phyloP scores from a whole-genome alignment of 2,113 vertebrate species.

The Salvelinus alpinus region DNA sequence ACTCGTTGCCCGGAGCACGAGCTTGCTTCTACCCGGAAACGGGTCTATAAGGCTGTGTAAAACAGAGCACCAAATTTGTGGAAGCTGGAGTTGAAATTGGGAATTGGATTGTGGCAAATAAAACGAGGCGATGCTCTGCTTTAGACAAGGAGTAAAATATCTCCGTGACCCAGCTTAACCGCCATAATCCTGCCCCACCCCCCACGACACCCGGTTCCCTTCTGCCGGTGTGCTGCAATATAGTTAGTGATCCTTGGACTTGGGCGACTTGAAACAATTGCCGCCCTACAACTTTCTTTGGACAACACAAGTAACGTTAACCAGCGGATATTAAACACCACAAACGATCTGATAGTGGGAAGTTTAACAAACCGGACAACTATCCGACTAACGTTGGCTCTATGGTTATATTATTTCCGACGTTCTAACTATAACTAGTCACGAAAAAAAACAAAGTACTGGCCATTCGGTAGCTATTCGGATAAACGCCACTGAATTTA shows the following conservation, averaged over 20 bases:
- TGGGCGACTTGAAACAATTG: background rate
- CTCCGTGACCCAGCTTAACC: conserved; percentile 63
- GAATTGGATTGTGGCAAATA: conserved; percentile 29
- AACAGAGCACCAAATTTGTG: background rate
- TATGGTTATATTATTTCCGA: background rate
- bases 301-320: background rate
- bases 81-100: conserved; percentile 3
- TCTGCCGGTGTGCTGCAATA: background rate
- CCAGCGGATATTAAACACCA: too few species aligned
- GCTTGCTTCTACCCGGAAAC: background rate
- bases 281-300: background rate
- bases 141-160: conserved; percentile 54
- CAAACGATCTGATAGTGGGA: too few species aligned
- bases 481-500: too few species aligned
- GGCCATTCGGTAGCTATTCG: too few species aligned
- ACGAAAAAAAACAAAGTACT: too few species aligned
- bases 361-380: too few species aligned
- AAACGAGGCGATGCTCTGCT: conserved; percentile 46
- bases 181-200: conserved; percentile 65
- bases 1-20: background rate
- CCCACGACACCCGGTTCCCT: conserved; percentile 37
- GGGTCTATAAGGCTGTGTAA: background rate
- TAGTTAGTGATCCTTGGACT: background rate
- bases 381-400: too few species aligned
- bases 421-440: conserved; percentile 37